A percentile compares a stretch with the other conserved stretches of the same genome.
Conservation (phyloP, 2,888 invertebrate species). For the Phalera bucephala region DNA sequence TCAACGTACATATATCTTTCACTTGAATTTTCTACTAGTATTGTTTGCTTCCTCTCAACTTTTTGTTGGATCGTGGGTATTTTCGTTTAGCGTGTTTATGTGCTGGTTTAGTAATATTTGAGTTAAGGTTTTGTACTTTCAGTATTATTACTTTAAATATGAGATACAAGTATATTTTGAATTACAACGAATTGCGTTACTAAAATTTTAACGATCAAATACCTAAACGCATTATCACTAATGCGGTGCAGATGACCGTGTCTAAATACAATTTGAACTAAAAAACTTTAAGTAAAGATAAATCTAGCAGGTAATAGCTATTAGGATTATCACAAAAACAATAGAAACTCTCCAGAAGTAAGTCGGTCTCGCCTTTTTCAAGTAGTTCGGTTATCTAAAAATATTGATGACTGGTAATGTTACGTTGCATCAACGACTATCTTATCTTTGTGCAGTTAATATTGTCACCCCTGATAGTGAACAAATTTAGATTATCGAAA, state of each 20-base stretch:
- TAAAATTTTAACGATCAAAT: no score
- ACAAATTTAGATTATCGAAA: not conserved
- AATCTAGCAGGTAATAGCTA: no score
- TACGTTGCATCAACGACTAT: not conserved
- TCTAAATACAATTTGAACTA: no score
- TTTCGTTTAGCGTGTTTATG: constrained; percentile 7
- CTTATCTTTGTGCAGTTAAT: constrained; percentile 2
- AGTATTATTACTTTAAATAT: no score
- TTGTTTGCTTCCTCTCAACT: constrained; percentile 39
- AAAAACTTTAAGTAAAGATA: no score
- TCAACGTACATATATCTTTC: constrained; percentile 67
- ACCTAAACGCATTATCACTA: no score
- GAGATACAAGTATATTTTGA: no score
- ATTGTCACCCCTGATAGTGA: not conserved
- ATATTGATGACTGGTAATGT: not conserved
- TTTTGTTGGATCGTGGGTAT: constrained; percentile 25
- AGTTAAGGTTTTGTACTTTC: no score
- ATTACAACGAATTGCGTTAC: no score
- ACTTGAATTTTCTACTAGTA: constrained; percentile 55
- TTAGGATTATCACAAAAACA: not conserved
- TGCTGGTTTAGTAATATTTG: no score
- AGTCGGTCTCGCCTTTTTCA: no score
- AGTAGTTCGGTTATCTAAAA: not conserved
- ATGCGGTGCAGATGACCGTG: no score
- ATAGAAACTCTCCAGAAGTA: not conserved